Base-by-base conservation (phyloP, 2,888 invertebrate species). In the Herminia tarsipennalis region DNA sequence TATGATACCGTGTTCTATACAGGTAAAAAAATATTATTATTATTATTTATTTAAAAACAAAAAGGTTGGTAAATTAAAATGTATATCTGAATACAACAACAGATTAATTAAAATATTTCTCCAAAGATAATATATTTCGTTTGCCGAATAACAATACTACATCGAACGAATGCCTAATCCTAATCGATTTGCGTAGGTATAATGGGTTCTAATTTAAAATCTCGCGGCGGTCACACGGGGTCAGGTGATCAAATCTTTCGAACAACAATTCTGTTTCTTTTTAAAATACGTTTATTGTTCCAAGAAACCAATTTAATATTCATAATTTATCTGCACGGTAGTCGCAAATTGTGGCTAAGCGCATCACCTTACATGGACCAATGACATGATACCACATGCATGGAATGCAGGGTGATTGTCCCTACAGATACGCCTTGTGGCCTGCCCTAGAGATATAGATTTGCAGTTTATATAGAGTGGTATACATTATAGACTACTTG, bases 401-500 rank as follows among this genome's bases (percentile, higher is more conserved):
- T 46, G 74, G 78, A 78, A 82, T 80, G 76, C 73, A 71, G 70
- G 78, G 78, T 79, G 76, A 81, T 70, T 77, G 78, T 74, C 71
- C 81, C 70, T 56, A 37, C 35, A 46, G 44, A 54, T 59, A 44
- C 35, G 46, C 37, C 55, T 52, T 67, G 56, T 56, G 55, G 53
- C 55, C 52, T 56, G 25, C 56, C 51, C 34, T 45, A 27, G 38
- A 46, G 34, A 46, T 62, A 57, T 40, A 40, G 35, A 28, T 34
- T 22, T 22, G 32, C 5, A 9, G 45, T 42, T 27, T 43, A 47
- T 50, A 13, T 28, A 40, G 33, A 22, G 5, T 32, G 9, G 14
- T 28, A 3, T 28, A 16, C n/a, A n/a, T 28, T 25, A 6, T 25
- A 12, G 9, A 12, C 10, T 5, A 2, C 5, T 1, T 3, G 1